Evolutionary conservation across 2,113 vertebrate genomes (phyloP), one percentile per base, ranked within the genome.

Genomic region (Rhinolophus ferrumequinum): DNA sequence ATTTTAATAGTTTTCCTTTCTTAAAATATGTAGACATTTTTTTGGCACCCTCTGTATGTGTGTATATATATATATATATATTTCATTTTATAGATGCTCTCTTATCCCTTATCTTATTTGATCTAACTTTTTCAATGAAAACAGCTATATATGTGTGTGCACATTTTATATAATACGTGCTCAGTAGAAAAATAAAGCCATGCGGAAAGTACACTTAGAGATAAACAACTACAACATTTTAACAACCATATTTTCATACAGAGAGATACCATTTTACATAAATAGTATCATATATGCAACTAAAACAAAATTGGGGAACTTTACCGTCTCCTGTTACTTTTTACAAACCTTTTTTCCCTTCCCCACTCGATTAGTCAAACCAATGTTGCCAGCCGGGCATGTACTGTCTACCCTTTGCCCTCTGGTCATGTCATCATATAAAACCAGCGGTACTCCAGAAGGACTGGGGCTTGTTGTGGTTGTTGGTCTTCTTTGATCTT

Each of bases 131-230:
- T 70, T 35, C 54, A 50, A 76, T 52, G 70, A 95, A 84, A 80
- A 67, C 7, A 60, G 19, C 26, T 82, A 6, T 83, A 5, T 24
- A 2, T 86, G 13, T 94, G 35, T 88, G 4, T 83, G 38, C 33
- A 50, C 9, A 28, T 87, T 87, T 97, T 93, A 54, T 93, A 90
- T 44, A 73, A 83, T 50, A 72, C 10, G 9, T 88, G 44, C 30
- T 79, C 70, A 73, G 24, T 33, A 72, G 75, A 54, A 70, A 94
- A 93, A 66, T 83, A 58, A 89, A 83, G 47, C 8, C 6, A 3
- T 22, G 14, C 41, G 60, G 28, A 73, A 73, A 50, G 11, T 60
- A 47, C 2, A 28, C 14, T 13, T 76, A 87, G 58, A 90, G 26
- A 76, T 69, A 84, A 96, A 66, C 8, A 72, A 33, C 22, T 3